These are phyloP conservation scores for Dissostichus mawsoni DNA, from an alignment of 2,113 vertebrate genomes.

Conservation along the genomic window DNA sequence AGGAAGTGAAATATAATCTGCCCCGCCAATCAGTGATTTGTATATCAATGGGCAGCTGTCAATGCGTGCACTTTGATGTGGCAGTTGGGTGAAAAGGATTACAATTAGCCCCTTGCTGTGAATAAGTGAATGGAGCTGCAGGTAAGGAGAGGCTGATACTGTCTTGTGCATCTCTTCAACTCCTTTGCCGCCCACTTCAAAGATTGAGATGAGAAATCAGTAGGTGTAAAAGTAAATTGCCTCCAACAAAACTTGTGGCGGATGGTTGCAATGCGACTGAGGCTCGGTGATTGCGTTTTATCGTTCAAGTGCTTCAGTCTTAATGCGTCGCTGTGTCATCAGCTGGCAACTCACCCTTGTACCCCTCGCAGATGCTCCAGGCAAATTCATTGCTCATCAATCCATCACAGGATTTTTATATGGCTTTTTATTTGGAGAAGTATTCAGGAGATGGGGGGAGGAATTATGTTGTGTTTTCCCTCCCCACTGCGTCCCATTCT, in stretches of 20 bases:
- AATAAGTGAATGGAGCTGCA: slow-evolving; percentile 55
- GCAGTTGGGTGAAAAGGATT: slow-evolving; percentile 60
- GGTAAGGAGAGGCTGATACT: slow-evolving; percentile 54
- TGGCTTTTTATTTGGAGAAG: slow-evolving; percentile 56
- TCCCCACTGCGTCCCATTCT: neutral
- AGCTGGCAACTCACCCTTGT: slow-evolving; percentile 58
- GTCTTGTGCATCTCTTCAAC: slow-evolving; percentile 14
- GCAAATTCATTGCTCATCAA: slow-evolving; percentile 73
- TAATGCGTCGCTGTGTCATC: slow-evolving; percentile 64
- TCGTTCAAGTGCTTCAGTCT: slow-evolving; percentile 54
- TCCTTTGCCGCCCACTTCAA: slow-evolving; percentile 46
- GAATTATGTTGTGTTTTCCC: slow-evolving; percentile 26
- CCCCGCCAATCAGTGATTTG: slow-evolving; percentile 66
- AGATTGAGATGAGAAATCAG: slow-evolving; percentile 64
- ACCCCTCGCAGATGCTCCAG: slow-evolving; percentile 52
- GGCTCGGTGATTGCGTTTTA: slow-evolving; percentile 63
- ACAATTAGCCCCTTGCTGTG: slow-evolving; percentile 65
- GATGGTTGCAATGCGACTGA: slow-evolving; percentile 53
- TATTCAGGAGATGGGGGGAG: slow-evolving; percentile 15
- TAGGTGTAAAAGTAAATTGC: slow-evolving; percentile 67
- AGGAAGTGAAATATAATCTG: slow-evolving; percentile 53
- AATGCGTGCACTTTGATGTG: slow-evolving; percentile 62
- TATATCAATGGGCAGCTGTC: slow-evolving; percentile 72
- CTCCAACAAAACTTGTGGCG: slow-evolving; percentile 51
- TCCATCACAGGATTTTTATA: slow-evolving; percentile 66